Conservation (phyloP, 23 tunicate genomes). For the Trididemnum nubilum region DNA sequence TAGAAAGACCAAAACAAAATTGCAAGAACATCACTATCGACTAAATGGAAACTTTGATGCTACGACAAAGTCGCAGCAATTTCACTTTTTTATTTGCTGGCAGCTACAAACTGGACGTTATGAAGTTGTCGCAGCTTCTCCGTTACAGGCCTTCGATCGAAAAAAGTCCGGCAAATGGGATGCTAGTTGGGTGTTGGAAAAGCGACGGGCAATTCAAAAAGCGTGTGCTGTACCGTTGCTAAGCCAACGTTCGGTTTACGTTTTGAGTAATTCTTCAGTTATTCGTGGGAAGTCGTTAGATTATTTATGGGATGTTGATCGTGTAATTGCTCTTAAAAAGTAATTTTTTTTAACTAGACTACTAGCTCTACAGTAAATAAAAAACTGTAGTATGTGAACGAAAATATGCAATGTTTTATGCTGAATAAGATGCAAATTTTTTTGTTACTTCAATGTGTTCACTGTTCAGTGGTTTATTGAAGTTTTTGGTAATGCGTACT, state of each 20-base stretch:
- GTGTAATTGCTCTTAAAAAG: conserved; percentile 51
- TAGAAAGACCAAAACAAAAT: conserved; percentile 28
- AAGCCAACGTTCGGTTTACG: conserved; percentile 44
- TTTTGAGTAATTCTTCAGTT: conserved; percentile 57
- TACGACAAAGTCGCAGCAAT: conserved; percentile 46
- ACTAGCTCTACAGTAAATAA: too few species aligned
- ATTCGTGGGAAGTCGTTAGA: conserved; percentile 56
- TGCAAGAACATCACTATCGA: conserved; percentile 28
- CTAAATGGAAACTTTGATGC: conserved; percentile 27
- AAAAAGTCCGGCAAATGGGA: conserved; percentile 55
- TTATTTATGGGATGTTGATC: conserved; percentile 63
- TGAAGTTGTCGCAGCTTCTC: conserved; percentile 81
- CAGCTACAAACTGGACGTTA: conserved; percentile 85
- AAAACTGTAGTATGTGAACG: too few species aligned
- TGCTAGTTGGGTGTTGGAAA: conserved; percentile 40
- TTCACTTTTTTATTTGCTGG: conserved; percentile 82
- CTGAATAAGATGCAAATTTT: too few species aligned
- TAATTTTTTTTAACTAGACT: too few species aligned
- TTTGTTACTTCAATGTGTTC: too few species aligned
- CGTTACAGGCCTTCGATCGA: conserved; percentile 50
- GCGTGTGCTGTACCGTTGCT: conserved; percentile 48
- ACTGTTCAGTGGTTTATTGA: too few species aligned
- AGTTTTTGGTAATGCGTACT: too few species aligned
- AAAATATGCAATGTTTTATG: too few species aligned
- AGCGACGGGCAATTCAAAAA: conserved; percentile 22